phyloP scores from a whole-genome alignment of 1,140 invertebrate species.

The Centruroides sculpturatus region DNA sequence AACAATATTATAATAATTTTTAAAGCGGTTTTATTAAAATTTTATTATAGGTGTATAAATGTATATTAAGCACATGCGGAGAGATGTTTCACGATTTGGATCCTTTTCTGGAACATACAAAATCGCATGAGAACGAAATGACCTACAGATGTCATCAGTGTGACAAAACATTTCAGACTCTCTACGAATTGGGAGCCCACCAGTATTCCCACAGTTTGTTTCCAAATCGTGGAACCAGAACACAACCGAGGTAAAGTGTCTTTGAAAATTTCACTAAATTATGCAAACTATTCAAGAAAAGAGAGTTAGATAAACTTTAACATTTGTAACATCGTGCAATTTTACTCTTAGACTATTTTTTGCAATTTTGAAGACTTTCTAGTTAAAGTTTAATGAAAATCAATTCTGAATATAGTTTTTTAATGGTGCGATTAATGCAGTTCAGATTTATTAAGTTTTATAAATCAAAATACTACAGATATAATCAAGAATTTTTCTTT shows the following conservation, averaged over 20 bases:
- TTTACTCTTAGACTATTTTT: too few species aligned
- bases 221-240: conserved; percentile 28
- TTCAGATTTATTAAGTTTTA: too few species aligned
- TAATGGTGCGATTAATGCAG: too few species aligned
- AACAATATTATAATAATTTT: too few species aligned
- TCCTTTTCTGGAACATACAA: conserved; percentile 44
- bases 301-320: too few species aligned
- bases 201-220: conserved; percentile 43
- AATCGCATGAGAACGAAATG: conserved; percentile 39
- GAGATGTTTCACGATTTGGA: conserved; percentile 45
- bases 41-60: conserved; percentile 44
- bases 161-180: conserved; percentile 39
- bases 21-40: not conserved
- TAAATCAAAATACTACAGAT: too few species aligned
- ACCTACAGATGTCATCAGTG: conserved; percentile 47
- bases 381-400: too few species aligned
- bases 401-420: too few species aligned
- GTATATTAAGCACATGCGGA: conserved; percentile 44
- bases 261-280: not conserved
- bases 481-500: too few species aligned
- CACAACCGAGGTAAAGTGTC: conserved; percentile 28
- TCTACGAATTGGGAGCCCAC: conserved; percentile 44
- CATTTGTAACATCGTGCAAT: too few species aligned
- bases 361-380: too few species aligned
- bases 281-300: not conserved